Evolutionary conservation across 2,797 vertebrate species (phyloP), one percentile per base, ranked within the genome.

Genomic region (Xerus rutilus): DNA sequence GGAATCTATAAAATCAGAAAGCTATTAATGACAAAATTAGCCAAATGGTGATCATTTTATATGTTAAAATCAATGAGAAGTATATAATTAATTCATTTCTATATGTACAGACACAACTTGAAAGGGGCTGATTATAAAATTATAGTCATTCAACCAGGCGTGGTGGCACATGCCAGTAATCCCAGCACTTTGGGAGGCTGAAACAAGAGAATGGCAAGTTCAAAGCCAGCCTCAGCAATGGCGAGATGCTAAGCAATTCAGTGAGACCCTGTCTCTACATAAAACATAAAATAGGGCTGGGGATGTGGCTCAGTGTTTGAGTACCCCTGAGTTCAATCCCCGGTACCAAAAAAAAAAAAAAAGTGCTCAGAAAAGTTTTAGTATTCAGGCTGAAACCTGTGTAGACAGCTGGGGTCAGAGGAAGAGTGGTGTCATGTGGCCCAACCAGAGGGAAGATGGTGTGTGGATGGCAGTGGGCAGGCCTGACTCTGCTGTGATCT

Each of bases 1-100:
- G 74, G 54, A 84, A 30, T 25, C 7, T 86, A 14, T 69, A 85
- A 92, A 81, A 92, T 91, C 62, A 77, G 39, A 94, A 81, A 21
- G 45, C 13, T 49, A 15, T 30, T 45, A n/a, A 72, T 30, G 47
- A 77, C 32, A 93, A 88, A 85, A 67, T 81, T 74, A 92, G 28
- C 5, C 59, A 92, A 92, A 77, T 45, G 43, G 32, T 14, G 82
- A 67, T 62, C 73, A 89, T 57, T 89, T 57, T 35, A 15, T 79
- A n/a, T 54, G 23, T 73, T 72, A 89, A 39, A 62, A 32, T 18
- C 13, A 52, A 23, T 4, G 87, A 49, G 32, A 94, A 52, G 15
- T 86, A 1, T 77, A 30, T 65, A 69, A 23, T 81, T 77, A 76
- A 3, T 45, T 72, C 45, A 43, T 28, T 43, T 4, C 35, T 95